Evolutionary conservation across 2,113 vertebrate genomes (phyloP).

Genomic region (Apistogramma diplotaenia): DNA sequence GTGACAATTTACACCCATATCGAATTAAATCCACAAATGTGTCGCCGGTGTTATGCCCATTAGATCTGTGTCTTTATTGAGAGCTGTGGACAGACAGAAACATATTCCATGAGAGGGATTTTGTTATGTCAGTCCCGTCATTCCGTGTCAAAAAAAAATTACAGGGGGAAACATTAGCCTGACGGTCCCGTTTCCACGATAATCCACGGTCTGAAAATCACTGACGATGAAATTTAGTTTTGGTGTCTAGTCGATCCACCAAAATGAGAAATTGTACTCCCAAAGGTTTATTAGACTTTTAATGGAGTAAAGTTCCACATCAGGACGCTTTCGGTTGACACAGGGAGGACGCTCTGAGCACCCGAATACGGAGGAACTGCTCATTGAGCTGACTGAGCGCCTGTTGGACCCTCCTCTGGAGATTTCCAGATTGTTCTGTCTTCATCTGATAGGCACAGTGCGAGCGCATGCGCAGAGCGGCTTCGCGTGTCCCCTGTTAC

Average conservation of each 20-base stretch:
- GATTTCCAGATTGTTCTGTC: slow-evolving; percentile 57
- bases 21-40: slow-evolving; percentile 48
- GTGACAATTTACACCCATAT: slow-evolving; percentile 5
- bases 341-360: slow-evolving; percentile 14
- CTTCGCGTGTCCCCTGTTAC: slow-evolving; percentile 47
- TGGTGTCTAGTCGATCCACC: slow-evolving; percentile 60
- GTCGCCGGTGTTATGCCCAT: slow-evolving; percentile 34
- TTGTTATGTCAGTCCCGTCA: slow-evolving; percentile 41
- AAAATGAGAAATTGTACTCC: slow-evolving; percentile 65
- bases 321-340: slow-evolving; percentile 29
- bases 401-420: neutral
- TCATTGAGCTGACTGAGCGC: neutral
- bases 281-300: slow-evolving; percentile 52
- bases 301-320: slow-evolving; percentile 50
- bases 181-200: slow-evolving; percentile 60
- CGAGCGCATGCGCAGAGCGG: slow-evolving; percentile 43
- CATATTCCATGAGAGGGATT: slow-evolving; percentile 53
- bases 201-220: slow-evolving; percentile 59
- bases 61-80: slow-evolving; percentile 53
- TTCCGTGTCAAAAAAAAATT: slow-evolving; percentile 46
- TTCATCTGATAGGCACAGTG: slow-evolving; percentile 39
- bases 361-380: neutral
- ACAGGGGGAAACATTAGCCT: slow-evolving; percentile 46
- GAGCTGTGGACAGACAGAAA: slow-evolving; percentile 30
- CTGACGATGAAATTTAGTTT: slow-evolving; percentile 52